Conservation (phyloP, 2,888 invertebrate species). For the Crioceris asparagi region DNA sequence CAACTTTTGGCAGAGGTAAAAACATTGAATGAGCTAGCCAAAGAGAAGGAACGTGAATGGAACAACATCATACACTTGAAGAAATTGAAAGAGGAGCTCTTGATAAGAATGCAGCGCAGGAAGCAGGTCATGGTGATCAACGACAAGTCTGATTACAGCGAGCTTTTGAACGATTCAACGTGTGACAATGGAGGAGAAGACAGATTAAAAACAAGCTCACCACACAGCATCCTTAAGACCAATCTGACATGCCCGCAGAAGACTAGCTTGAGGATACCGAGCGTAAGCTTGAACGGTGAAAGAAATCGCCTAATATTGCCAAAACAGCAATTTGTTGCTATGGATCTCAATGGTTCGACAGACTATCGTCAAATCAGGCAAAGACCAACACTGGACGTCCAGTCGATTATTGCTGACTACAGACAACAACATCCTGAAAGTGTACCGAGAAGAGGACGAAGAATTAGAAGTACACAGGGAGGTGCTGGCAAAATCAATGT, state of each 20-base stretch:
- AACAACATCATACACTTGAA: slow-evolving; percentile 72
- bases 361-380: slow-evolving; percentile 49
- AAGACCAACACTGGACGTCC: slow-evolving; percentile 70
- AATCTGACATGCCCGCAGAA: slow-evolving; percentile 20
- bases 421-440: slow-evolving; percentile 65
- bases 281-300: slow-evolving; percentile 14
- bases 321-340: slow-evolving; percentile 37
- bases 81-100: slow-evolving; percentile 74
- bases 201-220: slow-evolving; percentile 15
- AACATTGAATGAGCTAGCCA: slow-evolving; percentile 60
- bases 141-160: slow-evolving; percentile 24
- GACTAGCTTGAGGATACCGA: slow-evolving; percentile 16
- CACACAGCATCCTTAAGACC: slow-evolving; percentile 25
- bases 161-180: slow-evolving; percentile 22
- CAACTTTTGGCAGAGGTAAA: slow-evolving; percentile 56
- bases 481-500: slow-evolving; percentile 26
- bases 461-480: slow-evolving; percentile 43
- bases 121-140: slow-evolving; percentile 47
- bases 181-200: slow-evolving; percentile 17
- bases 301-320: slow-evolving; percentile 33
- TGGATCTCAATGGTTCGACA: slow-evolving; percentile 46
- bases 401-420: slow-evolving; percentile 73
- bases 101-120: slow-evolving; percentile 58
- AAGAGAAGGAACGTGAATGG: slow-evolving; percentile 78
- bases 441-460: slow-evolving; percentile 55